phyloP scores from a whole-genome alignment of 2,888 invertebrate species.

The Phragmatobia fuliginosa region DNA sequence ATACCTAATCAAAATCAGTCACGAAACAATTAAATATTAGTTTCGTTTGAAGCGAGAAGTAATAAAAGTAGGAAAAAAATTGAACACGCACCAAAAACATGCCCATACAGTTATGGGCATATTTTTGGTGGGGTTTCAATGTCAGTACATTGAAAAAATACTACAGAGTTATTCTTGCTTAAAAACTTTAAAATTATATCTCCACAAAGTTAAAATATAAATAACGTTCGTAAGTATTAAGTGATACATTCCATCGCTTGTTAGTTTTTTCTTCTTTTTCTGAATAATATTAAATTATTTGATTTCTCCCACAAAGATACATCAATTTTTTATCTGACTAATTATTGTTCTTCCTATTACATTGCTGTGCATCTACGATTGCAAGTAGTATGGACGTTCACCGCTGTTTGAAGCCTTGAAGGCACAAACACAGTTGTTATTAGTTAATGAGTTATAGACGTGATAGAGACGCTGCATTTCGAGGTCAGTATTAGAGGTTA shows the following conservation, averaged over 20 bases:
- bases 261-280: too few species aligned
- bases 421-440: too few species aligned
- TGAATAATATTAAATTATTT: too few species aligned
- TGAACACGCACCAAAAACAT: not conserved
- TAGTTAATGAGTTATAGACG: too few species aligned
- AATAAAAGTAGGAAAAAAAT: not conserved
- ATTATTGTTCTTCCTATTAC: not conserved
- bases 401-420: not conserved
- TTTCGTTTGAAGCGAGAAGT: conserved; percentile 3
- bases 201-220: not conserved
- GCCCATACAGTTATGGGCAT: not conserved
- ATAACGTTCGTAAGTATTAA: not conserved
- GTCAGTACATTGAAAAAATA: not conserved
- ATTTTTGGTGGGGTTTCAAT: too few species aligned
- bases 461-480: too few species aligned
- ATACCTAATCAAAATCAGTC: not conserved
- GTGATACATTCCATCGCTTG: not conserved
- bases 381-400: not conserved
- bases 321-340: not conserved
- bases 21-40: conserved; percentile 3
- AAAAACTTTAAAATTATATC: not conserved
- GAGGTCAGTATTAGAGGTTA: not conserved
- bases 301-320: too few species aligned
- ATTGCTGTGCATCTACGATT: not conserved
- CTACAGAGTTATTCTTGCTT: not conserved